These are phyloP conservation scores for Schizaphis graminum DNA, from an alignment of 2,888 invertebrate genomes.

Conservation along the genomic window DNA sequence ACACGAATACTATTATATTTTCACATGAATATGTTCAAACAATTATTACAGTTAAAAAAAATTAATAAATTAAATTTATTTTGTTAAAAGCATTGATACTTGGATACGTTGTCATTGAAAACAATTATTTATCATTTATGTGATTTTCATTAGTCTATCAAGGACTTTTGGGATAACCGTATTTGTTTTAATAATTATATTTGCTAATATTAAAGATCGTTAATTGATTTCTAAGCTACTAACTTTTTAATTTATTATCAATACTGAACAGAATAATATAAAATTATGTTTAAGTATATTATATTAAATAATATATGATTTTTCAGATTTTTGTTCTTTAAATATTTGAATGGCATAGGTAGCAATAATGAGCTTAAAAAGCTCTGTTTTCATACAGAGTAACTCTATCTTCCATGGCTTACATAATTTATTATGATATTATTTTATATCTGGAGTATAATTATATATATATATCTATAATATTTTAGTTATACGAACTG, in stretches of 20 bases:
- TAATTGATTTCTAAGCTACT: neutral
- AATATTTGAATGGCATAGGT: neutral
- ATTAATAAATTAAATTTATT: neutral
- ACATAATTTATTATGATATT: neutral
- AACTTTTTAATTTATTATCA: neutral
- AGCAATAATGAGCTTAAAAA: neutral
- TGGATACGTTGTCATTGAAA: neutral
- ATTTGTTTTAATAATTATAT: neutral
- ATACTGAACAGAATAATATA: neutral
- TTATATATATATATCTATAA: neutral
- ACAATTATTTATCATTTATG: neutral
- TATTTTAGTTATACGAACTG: neutral
- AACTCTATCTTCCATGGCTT: neutral
- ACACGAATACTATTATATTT: constrained; percentile 49
- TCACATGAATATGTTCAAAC: constrained; percentile 17
- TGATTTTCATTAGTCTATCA: neutral
- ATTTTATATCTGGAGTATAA: neutral
- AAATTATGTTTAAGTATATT: neutral
- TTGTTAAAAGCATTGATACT: neutral
- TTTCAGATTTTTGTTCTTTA: neutral
- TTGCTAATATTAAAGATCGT: neutral
- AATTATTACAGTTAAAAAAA: constrained; percentile 9
- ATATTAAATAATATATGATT: neutral
- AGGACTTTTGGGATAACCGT: neutral
- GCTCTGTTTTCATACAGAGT: neutral